Evolutionary conservation across 2,888 invertebrate species (phyloP), one percentile per base, ranked within the genome.

Genomic region (Dasypolia templi): DNA sequence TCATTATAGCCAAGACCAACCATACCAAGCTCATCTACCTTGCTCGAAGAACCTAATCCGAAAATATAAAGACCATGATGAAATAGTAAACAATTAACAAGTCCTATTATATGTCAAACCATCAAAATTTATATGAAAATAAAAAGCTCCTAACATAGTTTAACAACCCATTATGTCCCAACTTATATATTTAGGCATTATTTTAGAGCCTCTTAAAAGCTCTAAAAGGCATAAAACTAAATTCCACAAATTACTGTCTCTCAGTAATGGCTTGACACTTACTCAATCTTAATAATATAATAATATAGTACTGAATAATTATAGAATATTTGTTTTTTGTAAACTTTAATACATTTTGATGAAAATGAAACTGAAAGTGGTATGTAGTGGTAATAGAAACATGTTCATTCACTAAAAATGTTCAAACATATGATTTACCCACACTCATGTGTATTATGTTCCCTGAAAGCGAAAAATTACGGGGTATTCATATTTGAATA

Each of bases 91-190:
- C 26, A 22, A 68, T 68, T 22, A 22, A 19, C 56, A 56, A 56
- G 14, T 51, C 0, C 35, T 3, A 32, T 46, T 49, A 55, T 70
- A 56, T 49, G 22, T 44, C 29, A 29, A 46, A 22, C n/a, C 29
- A 56, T 29, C 6, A 35, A 77, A 70, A 63, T n/a, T 77, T 66
- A 44, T 32, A 59, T 5, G 53, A 35, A 53, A 82, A 58, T 58
- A 79, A 56, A 75, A 77, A 2, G 9, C n/a, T 35, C 19, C 53
- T 55, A 55, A 66, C 83, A 83, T 83, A 63, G 49, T 83, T 83
- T 71, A 53, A 64, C 53, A 63, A 64, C n/a, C 58, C 42, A 67
- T 79, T 79, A 44, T 49, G 32, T n/a, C 46, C 17, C 67, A 59
- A 68, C 51, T 61, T n/a, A 56, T 46, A 46, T 51, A 55, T 67